Evolutionary conservation across 2,888 invertebrate species (phyloP), one percentile per base, ranked within the genome.

Genomic region (Catocala fraxini): DNA sequence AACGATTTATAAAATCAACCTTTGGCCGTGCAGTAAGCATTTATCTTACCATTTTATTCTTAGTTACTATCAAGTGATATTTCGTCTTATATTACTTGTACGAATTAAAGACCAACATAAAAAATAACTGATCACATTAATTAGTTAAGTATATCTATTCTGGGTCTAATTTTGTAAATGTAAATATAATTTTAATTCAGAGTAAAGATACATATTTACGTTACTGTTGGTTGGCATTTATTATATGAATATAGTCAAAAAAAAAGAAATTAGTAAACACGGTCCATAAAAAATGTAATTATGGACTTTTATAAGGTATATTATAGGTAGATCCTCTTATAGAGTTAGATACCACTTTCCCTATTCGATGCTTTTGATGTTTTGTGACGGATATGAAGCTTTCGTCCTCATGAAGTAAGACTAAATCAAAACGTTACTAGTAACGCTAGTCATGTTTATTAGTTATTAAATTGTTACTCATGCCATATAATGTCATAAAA

Each of bases 371-470:
- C 4, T 35, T 35, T 35, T 6, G 35, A 35, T 35, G 12, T 15
- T 45, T 13, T 41, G 42, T 13, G 11, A n/a, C 45, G 34, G 25
- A 35, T 54, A 58, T 59, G 59, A 65, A 54, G 34, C 59, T 66
- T 45, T 64, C 54, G 59, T 72, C 65, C 52, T 72, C 65, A 61
- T 75, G 62, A 60, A 15, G 42, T 75, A 68, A 56, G 67, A 61
- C 73, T 67, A 75, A 62, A 75, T 73, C 71, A 68, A 72, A 72
- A 77, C 75, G 82, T 85, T 84, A 83, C 84, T 84, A 85, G 81
- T 79, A 79, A 77, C 75, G 83, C 87, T 87, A 86, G 87, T 87
- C 87, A 86, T 76, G 71, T 76, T 65, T 75, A 75, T 79, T 77
- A 73, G 59, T 69, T 74, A 59, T 57, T 68, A 72, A 75, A 75